Base-by-base conservation (phyloP, 2,888 invertebrate genomes). In the Sarcophaga variegata region DNA sequence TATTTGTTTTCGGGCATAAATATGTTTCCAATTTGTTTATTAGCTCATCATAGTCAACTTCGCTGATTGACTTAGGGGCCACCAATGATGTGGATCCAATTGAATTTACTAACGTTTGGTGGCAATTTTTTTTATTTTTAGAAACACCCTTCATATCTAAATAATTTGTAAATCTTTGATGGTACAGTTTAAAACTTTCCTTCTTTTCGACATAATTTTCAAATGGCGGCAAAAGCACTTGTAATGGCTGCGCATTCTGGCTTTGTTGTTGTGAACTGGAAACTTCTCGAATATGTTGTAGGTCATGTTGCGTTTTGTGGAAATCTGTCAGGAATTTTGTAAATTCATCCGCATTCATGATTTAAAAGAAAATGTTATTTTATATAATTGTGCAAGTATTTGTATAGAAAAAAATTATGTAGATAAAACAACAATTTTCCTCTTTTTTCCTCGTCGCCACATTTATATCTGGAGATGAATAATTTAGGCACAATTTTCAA, bases 41-140 rank as follows among this genome's bases (percentile, higher is more conserved):
- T 25, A 79, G 12, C 14, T 79, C 79, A 5, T 45, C 70, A 25
- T 64, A 71, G 20, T 64, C 54, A 22, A 71, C 54, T 10, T 71
- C 54, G 11, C n/a, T 47, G 12, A 71, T n/a, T 49, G 20, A 14
- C 14, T 76, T 75, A 20, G 81, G 81, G 67, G 75, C 47, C 47
- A 71, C 37, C 27, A 79, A 47, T 25, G 64, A 54, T 69, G 69
- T 69, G 10, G 75, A 81, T 11, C 76, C 75, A 62, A 76, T 81
- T 62, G 72, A 72, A 37, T 72, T 72, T n/a, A 72, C 54, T 11
- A 72, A 37, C 72, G 62, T 72, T 72, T 81, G 75, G 20, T 81
- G 76, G 37, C 82, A 81, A 22, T 76, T 63, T 11, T 63, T 80
- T 72, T 80, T 80, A 54, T 71, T 62, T 64, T 14, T 22, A 37